Base-by-base conservation (phyloP, 2,113 vertebrate genomes). In the Mustela nigripes region DNA sequence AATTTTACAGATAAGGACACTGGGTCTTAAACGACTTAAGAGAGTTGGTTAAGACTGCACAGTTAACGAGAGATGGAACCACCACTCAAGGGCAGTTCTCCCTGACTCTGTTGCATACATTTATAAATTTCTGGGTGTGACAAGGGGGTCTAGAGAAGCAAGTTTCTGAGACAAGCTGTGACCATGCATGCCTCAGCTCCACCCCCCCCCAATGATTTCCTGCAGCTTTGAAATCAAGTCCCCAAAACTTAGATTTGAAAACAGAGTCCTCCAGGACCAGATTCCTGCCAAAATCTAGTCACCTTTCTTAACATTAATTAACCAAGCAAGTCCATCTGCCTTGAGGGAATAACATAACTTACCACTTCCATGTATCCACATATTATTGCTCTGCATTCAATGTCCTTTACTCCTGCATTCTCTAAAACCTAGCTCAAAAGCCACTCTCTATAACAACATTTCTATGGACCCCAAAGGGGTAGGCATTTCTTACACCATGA, bases 381-480 rank as follows among this genome's bases (percentile, higher is more conserved):
- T 28, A 89, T 4, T 33, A 26, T 15, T 7, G 0, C 5, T 82
- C 36, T 31, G 2, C 11, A 62, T 10, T 26, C 5, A 76, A 78
- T 36, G 0, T 0, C 9, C 11, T 60, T 65, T 7, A 15, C 4
- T 26, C 2, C 4, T 89, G 50, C 45, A 62, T 50, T 36, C 4
- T 90, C 53, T 36, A 96, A 94, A 91, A 83, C 12, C 4, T 39
- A 80, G 16, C 10, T 76, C 5, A 28, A 81, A 26, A 80, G 31
- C n/a, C n/a, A 31, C 4, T 10, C 7, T 24, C 4, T 73, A 81
- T 0, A 74, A 6, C 0, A 24, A 76, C 26, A 6, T n/a, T 78
- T 74, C 33, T 92, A 26, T 76, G 33, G 85, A 33, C 4, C 21
- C 48, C 12, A 95, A 39, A 7, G 24, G 9, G 53, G 14, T 15